These are phyloP conservation scores for Heteromormyrus szaboi DNA, from an alignment of 2,797 vertebrate genomes.

Conservation along the genomic window DNA sequence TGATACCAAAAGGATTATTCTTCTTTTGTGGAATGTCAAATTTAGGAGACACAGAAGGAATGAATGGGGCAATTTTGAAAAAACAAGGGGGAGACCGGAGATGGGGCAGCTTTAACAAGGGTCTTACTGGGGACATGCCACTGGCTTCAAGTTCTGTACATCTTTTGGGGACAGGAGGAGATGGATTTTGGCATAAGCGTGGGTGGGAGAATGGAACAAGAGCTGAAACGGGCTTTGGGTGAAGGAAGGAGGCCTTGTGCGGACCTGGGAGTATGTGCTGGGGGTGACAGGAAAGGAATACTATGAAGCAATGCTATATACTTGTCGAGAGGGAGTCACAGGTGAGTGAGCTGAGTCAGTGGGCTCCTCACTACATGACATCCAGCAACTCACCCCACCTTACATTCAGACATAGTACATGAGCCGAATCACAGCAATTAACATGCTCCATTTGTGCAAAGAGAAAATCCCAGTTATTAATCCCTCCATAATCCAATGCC, in stretches of 20 bases:
- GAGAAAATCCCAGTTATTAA: conserved; percentile 6
- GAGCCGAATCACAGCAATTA: not conserved
- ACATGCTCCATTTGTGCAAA: not conserved
- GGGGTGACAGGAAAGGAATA: not conserved
- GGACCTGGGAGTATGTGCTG: not conserved
- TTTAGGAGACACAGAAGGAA: not conserved
- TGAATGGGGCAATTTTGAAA: not conserved
- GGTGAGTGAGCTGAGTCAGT: not conserved
- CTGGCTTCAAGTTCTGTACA: not conserved
- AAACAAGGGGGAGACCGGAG: not conserved
- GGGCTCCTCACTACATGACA: not conserved
- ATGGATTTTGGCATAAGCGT: not conserved
- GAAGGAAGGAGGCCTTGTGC: not conserved
- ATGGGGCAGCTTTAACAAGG: not conserved
- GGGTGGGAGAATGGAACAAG: not conserved
- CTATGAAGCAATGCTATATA: not conserved
- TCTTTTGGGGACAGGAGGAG: not conserved
- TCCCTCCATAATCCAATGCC: not conserved
- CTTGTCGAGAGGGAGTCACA: not conserved
- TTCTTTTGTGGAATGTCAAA: not conserved
- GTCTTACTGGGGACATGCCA: not conserved
- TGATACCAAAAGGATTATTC: not conserved
- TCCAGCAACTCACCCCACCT: not conserved
- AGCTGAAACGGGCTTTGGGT: not conserved
- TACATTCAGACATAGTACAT: not conserved